Percentiles rank a stretch among this genome's conserved stretches.
Evolutionary conservation across 2,888 invertebrate species (phyloP).

Genomic region (Colostygia pectinataria): DNA sequence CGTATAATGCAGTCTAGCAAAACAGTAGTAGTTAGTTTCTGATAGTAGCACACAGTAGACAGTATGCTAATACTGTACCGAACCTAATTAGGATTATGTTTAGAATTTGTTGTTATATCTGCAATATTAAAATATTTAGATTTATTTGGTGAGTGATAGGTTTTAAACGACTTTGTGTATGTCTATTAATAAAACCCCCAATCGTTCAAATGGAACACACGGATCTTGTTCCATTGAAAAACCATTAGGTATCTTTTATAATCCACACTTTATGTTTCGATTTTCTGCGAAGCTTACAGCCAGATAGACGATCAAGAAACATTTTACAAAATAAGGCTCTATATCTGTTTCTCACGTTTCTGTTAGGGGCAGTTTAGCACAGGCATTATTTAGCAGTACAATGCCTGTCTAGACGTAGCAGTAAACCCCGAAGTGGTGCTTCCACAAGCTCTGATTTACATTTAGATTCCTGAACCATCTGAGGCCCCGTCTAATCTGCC

Average conservation of each 20-base stretch:
- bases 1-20: no score
- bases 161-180: no score
- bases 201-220: no score
- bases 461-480: constrained; percentile 27
- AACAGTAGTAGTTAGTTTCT: no score
- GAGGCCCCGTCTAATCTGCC: constrained; percentile 24
- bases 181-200: no score
- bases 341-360: constrained; percentile 29
- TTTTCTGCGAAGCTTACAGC: constrained; percentile 14
- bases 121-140: no score
- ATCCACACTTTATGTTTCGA: constrained; percentile 8
- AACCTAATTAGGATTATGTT: no score
- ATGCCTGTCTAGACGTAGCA: constrained; percentile 41
- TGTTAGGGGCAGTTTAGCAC: constrained; percentile 28
- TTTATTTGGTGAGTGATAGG: no score
- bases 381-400: constrained; percentile 34
- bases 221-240: no score
- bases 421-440: constrained; percentile 21
- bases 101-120: no score
- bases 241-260: constrained; percentile 13
- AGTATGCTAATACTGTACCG: no score
- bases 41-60: no score
- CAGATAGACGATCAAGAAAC: constrained; percentile 16
- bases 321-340: constrained; percentile 22
- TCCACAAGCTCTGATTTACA: constrained; percentile 31